phyloP scores from a whole-genome alignment of 2,888 invertebrate genomes.

The Hemithea aestivaria region DNA sequence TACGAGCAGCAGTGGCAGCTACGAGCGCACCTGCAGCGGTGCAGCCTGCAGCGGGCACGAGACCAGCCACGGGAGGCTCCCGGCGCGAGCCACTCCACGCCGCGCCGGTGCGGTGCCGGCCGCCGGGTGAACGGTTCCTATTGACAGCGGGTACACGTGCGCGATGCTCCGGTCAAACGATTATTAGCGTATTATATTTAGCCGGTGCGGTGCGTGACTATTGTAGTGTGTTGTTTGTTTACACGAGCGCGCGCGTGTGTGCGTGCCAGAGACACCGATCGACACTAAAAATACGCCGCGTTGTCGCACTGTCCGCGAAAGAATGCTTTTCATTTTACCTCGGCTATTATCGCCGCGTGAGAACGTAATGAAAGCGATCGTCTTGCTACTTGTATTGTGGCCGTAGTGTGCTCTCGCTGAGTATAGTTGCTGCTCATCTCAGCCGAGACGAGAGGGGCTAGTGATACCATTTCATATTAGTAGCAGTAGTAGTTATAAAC shows the following conservation, averaged over 20 bases:
- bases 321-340: conserved; percentile 6
- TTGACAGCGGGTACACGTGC: conserved; percentile 17
- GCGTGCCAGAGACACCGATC: conserved; percentile 84
- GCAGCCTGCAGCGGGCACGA: not conserved
- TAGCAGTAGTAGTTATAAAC: too few relatives aligned
- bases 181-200: conserved; percentile 47
- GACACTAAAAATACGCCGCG: conserved; percentile 27
- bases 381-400: too few relatives aligned
- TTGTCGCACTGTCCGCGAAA: conserved; percentile 15
- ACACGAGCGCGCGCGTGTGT: conserved; percentile 24
- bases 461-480: too few relatives aligned
- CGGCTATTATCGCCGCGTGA: conserved; percentile 7
- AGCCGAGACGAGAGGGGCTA: too few relatives aligned
- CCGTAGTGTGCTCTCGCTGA: too few relatives aligned
- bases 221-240: conserved; percentile 34
- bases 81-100: too few relatives aligned
- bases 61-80: too few relatives aligned
- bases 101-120: too few relatives aligned
- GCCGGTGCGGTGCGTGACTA: conserved; percentile 37
- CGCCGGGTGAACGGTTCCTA: conserved; percentile 3
- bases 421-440: too few relatives aligned
- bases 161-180: conserved; percentile 33
- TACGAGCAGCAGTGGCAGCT: too few relatives aligned
- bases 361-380: conserved; percentile 2
- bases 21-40: too few relatives aligned